Conservation (phyloP, 2,113 vertebrate genomes). For the Aplodontia rufa region DNA sequence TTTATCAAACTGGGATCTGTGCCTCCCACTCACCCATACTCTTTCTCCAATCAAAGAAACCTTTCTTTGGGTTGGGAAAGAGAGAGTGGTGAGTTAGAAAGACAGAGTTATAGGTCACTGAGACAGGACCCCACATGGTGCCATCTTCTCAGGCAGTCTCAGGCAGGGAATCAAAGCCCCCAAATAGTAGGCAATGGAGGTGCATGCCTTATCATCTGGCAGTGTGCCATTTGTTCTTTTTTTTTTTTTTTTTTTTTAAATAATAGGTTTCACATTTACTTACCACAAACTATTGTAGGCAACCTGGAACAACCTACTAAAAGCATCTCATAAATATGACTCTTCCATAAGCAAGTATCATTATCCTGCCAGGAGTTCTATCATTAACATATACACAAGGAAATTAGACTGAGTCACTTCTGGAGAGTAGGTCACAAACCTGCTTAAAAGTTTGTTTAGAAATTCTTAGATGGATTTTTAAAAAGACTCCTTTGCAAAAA, state of each 20-base stretch:
- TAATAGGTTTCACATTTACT: neutral
- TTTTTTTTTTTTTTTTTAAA: too few relatives aligned
- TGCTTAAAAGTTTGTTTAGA: neutral
- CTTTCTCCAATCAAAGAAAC: neutral
- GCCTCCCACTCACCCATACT: neutral
- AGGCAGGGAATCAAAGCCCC: neutral
- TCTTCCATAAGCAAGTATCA: neutral
- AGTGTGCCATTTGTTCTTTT: neutral
- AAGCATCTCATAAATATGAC: neutral
- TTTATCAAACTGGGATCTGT: neutral
- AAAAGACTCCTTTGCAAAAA: neutral
- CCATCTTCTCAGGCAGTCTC: neutral
- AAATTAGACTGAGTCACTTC: neutral
- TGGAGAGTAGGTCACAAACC: neutral
- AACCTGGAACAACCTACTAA: neutral
- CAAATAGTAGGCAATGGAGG: neutral
- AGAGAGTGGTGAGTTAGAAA: neutral
- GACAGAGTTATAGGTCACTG: neutral
- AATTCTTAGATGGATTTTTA: neutral
- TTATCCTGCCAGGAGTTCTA: neutral
- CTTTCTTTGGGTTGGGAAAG: neutral
- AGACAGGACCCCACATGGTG: neutral
- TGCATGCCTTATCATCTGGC: neutral
- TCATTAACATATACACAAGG: neutral
- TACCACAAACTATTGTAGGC: neutral